Evolutionary conservation across 1,140 invertebrate species (phyloP).

Genomic region (Agrypnia vestita): DNA sequence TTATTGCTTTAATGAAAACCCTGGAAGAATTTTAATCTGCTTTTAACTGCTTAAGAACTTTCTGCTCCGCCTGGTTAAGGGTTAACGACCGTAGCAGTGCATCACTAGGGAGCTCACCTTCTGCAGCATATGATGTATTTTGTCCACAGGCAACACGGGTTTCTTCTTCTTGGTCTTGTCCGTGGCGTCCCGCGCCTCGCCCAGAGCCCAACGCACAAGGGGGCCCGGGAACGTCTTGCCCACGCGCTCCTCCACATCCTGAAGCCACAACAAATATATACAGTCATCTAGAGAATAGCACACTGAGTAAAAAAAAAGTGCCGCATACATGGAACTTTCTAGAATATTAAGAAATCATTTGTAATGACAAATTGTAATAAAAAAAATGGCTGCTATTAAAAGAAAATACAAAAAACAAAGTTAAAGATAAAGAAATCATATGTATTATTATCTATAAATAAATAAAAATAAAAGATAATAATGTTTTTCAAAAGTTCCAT

Average conservation of each 20-base stretch:
- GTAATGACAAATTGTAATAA: no score
- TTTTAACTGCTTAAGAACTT: not conserved
- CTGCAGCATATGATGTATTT: conserved; percentile 91
- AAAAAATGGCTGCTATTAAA: no score
- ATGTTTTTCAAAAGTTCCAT: no score
- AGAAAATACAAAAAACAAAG: no score
- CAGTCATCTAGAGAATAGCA: no score
- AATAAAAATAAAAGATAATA: no score
- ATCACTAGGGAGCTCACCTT: conserved; percentile 77
- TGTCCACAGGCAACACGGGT: conserved; percentile 90
- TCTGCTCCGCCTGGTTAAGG: conserved; percentile 25
- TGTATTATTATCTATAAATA: no score
- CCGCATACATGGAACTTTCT: no score
- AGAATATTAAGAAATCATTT: no score
- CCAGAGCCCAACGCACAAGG: conserved; percentile 93
- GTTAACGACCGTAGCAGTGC: conserved; percentile 47
- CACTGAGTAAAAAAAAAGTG: no score
- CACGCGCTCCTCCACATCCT: conserved; percentile 95
- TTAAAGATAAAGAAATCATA: no score
- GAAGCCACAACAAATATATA: conserved; percentile 55
- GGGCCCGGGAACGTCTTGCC: conserved; percentile 93
- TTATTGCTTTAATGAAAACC: not conserved
- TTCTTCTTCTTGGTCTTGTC: conserved; percentile 88
- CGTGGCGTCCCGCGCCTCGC: conserved; percentile 88
- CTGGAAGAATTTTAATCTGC: not conserved